These are phyloP conservation scores for Aquatica leii DNA, from an alignment of 2,888 invertebrate species.

Conservation along the genomic window DNA sequence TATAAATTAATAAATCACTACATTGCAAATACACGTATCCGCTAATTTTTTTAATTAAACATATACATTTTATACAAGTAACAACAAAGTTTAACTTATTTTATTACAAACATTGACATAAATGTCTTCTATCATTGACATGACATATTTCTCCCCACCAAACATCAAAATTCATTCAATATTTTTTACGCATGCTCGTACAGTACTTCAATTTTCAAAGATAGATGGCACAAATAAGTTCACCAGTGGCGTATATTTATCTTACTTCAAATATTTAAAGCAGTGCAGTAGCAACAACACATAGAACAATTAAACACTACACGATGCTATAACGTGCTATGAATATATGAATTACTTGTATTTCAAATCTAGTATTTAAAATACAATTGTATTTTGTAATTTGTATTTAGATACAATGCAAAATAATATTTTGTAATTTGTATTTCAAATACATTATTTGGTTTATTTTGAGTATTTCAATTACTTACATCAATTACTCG, in stretches of 20 bases:
- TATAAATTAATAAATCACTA: constrained; percentile 20
- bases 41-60: constrained; percentile 5
- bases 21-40: constrained; percentile 20
- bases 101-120: background rate
- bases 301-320: too few relatives aligned
- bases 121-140: background rate
- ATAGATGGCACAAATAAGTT: background rate
- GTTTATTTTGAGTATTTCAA: too few relatives aligned
- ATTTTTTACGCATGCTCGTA: background rate
- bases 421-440: too few relatives aligned
- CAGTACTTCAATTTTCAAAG: background rate
- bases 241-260: background rate
- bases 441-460: too few relatives aligned
- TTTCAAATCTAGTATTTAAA: too few relatives aligned
- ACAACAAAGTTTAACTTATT: background rate
- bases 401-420: too few relatives aligned
- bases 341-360: too few relatives aligned
- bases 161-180: background rate
- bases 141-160: background rate
- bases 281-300: too few relatives aligned
- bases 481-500: too few relatives aligned
- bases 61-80: background rate
- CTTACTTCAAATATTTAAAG: too few relatives aligned
- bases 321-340: too few relatives aligned
- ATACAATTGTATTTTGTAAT: too few relatives aligned